Conservation (phyloP, 2,113 vertebrate species). For the Megaceryle maxima region DNA sequence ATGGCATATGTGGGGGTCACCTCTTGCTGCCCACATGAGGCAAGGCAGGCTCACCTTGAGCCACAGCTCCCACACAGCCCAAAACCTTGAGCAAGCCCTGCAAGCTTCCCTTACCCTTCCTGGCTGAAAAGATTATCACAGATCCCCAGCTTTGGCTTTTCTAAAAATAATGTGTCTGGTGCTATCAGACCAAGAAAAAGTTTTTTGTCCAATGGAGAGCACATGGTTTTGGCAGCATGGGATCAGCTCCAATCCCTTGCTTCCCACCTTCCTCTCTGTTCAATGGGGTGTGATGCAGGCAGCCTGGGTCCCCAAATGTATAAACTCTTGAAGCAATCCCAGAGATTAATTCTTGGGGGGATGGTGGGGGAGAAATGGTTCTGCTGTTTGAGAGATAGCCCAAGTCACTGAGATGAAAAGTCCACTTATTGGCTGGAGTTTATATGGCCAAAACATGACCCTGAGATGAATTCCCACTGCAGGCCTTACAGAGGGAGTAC, state of each 20-base stretch:
- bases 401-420: no score
- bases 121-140: background rate
- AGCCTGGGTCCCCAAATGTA: fast-evolving
- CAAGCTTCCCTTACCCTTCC: background rate
- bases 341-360: background rate
- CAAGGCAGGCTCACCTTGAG: background rate
- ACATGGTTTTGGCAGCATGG: background rate
- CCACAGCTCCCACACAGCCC: fast-evolving
- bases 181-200: fast-evolving
- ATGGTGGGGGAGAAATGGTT: fast-evolving
- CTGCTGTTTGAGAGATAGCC: fast-evolving
- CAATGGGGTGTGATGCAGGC: fast-evolving
- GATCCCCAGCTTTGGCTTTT: background rate
- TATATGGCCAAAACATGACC: background rate
- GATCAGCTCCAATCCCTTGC: fast-evolving
- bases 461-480: background rate
- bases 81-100: background rate
- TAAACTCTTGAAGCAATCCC: background rate
- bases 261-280: no score
- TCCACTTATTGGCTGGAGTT: background rate
- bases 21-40: background rate
- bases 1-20: background rate
- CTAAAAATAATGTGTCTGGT: background rate
- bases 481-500: background rate
- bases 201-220: fast-evolving